Evolutionary conservation across 2,888 invertebrate species (phyloP).

Genomic region (Alloscopus bannaensis): DNA sequence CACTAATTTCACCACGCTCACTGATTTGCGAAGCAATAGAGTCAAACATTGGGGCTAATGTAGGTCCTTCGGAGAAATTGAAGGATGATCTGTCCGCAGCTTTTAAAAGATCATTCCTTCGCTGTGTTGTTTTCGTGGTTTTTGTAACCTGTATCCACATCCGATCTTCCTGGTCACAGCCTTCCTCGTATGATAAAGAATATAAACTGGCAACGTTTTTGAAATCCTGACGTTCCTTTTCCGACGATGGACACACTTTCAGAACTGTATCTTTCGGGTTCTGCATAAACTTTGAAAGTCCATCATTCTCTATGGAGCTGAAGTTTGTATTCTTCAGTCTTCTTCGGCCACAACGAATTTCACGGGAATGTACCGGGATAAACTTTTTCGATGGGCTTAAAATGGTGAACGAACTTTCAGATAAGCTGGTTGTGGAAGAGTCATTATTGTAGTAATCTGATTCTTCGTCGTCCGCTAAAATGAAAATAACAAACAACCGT

Average conservation of each 20-base stretch:
- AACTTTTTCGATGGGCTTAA: conserved; percentile 50
- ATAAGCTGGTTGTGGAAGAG: conserved; percentile 51
- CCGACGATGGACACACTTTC: conserved; percentile 33
- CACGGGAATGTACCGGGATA: conserved; percentile 47
- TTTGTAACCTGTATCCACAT: conserved; percentile 50
- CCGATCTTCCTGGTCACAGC: conserved; percentile 35
- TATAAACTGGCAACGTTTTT: conserved; percentile 34
- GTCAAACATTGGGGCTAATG: conserved; percentile 29
- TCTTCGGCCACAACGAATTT: conserved; percentile 53
- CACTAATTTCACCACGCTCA: conserved; percentile 25
- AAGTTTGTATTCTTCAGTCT: conserved; percentile 36
- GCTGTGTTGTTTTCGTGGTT: conserved; percentile 34
- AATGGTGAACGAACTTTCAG: conserved; percentile 53
- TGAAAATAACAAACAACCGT: no score
- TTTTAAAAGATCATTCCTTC: conserved; percentile 41
- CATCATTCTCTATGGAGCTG: conserved; percentile 45
- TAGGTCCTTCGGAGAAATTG: conserved; percentile 23
- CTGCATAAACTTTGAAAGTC: conserved; percentile 42
- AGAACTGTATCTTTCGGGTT: conserved; percentile 29
- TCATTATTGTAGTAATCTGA: conserved; percentile 57
- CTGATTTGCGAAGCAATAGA: conserved; percentile 17
- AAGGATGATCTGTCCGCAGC: conserved; percentile 24
- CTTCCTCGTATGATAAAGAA: conserved; percentile 45
- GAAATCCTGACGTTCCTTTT: conserved; percentile 48
- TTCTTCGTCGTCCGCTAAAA: conserved; percentile 53